Evolutionary conservation across 2,888 invertebrate species (phyloP), one percentile per base, ranked within the genome.

Genomic region (Notodonta ziczac): DNA sequence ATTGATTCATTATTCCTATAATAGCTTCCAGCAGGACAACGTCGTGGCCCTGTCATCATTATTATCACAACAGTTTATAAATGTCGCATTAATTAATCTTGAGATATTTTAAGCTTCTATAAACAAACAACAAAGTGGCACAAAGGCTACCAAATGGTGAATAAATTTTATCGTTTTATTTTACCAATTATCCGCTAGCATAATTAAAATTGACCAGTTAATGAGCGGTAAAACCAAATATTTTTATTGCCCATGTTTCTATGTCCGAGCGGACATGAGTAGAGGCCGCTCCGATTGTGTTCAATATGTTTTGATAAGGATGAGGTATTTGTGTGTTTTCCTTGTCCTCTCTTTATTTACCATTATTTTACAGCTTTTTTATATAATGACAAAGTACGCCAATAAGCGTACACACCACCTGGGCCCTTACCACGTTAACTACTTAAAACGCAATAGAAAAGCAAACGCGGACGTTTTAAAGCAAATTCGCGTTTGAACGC

Each of bases 261-360:
- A 35, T 64, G 69, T 66, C 63, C 58, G 65, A 46, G 7, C 24
- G 53, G 55, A 40, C 40, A 10, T 55, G 55, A 40, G 55, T 40
- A 44, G 42, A 51, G 50, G 54, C 55, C 59, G 53, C 9, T 16
- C 63, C 72, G 65, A 69, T 63, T 72, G 72, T 66, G 72, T 60
- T 69, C 69, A 54, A 58, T 56, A 59, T 58, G 59, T 66, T 59
- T 57, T 56, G 66, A 76, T 69, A 70, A 70, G 73, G 71, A 76
- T 78, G 64, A 76, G 63, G 70, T 76, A 74, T 75, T 70, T 71
- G 61, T 70, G 60, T 52, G 64, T 63, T 75, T 79, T 80, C 76
- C 81, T 78, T 73, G 61, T 77, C 70, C 65, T 62, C 63, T 66
- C 67, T 69, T 74, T 77, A 67, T 76, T 72, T 68, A 69, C 65